A percentile compares a stretch with the other conserved stretches of the same genome.
These are phyloP conservation scores for Pogona vitticeps DNA, from an alignment of 2,113 vertebrate species.

Conservation along the genomic window DNA sequence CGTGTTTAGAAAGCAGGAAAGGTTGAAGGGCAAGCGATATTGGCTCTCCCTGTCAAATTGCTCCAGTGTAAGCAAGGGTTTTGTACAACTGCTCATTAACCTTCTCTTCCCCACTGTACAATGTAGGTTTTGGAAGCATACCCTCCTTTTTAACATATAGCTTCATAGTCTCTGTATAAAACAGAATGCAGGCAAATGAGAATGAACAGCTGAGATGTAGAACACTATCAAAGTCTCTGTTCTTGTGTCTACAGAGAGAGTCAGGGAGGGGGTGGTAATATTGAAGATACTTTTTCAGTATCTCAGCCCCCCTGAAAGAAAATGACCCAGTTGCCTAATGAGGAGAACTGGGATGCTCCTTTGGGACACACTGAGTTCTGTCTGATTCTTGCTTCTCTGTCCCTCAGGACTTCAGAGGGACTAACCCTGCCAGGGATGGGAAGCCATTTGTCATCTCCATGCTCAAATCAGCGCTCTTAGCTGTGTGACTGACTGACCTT, in stretches of 20 bases:
- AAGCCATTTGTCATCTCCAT: background rate
- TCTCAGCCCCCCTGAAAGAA: background rate
- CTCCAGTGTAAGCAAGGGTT: background rate
- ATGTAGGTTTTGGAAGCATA: background rate
- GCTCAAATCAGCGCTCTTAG: background rate
- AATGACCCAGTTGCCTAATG: background rate
- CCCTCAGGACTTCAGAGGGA: background rate
- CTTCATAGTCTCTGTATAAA: background rate
- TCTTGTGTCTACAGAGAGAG: background rate
- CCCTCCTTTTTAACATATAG: background rate
- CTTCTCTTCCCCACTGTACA: background rate
- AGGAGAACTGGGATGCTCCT: background rate
- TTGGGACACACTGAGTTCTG: background rate
- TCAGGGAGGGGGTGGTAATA: no score
- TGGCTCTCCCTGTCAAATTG: background rate
- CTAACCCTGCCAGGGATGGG: background rate
- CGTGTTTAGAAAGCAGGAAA: background rate
- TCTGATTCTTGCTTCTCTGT: background rate
- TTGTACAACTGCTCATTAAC: background rate
- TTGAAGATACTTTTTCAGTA: background rate
- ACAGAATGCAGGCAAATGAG: background rate
- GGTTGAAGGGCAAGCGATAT: background rate
- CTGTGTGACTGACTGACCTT: background rate
- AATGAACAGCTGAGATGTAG: background rate
- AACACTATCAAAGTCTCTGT: background rate